Conservation (phyloP, 2,797 vertebrate genomes). For the Rhodeus uyekii region DNA sequence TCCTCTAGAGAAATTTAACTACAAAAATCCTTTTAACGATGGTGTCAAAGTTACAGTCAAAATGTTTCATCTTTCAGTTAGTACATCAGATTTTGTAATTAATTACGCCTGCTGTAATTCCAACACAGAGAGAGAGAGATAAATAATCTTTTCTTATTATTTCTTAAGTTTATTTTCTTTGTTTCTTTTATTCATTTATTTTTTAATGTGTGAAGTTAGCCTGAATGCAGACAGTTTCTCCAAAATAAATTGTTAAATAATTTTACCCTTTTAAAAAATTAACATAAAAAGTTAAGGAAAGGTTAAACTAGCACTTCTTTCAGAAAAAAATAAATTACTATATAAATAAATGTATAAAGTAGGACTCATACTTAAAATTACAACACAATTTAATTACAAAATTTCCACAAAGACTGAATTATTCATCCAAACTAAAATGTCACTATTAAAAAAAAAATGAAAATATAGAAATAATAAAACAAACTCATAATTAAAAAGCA, state of each 20-base stretch:
- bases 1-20: slow-evolving; percentile 2
- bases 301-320: not conserved
- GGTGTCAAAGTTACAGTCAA: not conserved
- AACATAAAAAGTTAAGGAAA: too few relatives aligned
- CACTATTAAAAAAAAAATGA: not conserved
- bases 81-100: not conserved
- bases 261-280: too few relatives aligned
- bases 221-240: too few relatives aligned
- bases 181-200: not conserved
- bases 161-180: not conserved
- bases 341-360: not conserved
- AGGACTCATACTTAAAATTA: not conserved
- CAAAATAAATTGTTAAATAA: too few relatives aligned
- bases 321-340: not conserved
- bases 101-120: not conserved
- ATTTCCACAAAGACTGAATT: not conserved
- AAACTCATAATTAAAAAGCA: not conserved
- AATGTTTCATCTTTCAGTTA: not conserved
- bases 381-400: not conserved
- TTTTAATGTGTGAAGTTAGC: too few relatives aligned
- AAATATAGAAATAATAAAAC: not conserved
- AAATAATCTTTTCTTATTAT: not conserved
- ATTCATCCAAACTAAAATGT: not conserved
- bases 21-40: not conserved
- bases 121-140: not conserved